Base-by-base conservation (phyloP, 2,888 invertebrate genomes). In the Labia minor region DNA sequence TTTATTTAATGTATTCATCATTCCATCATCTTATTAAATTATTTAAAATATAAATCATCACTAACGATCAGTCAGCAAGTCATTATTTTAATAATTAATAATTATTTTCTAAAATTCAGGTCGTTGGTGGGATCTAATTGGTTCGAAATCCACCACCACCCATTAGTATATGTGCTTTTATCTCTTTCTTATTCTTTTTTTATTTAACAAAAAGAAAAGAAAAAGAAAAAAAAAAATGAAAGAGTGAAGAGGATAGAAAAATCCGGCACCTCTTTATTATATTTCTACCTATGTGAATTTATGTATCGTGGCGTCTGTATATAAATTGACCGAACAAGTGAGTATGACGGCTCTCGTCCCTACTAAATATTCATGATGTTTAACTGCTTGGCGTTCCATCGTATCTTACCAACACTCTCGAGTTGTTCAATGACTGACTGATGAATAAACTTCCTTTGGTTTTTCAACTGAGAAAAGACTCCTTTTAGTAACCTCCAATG, bases 31-130 rank as follows among this genome's bases (percentile, higher is more conserved):
- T 26, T 26, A 26, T 26, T 26, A 26, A n/a, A 49, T 49, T 49
- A 49, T 49, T 49, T 3, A 49, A 49, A 49, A 3, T 3, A 49
- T 49, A 49, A 49, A 49, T 49, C 49, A n/a, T 10, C 49, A 4
- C 49, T 49, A 49, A 49, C 49, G n/a, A 49, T 49, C 49, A 49
- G 16, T 49, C 49, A 49, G 3, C 49, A 49, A 49, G 49, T 49
- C n/a, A 49, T 49, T 49, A 49, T 49, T n/a, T 49, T 49, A 49
- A 49, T 49, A 49, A 49, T 49, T 49, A 49, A 49, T 49, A 49
- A 49, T 49, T 49, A 49, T 49, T n/a, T 33, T 49, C 16, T 49
- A 4, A 14, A 49, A 8, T 49, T 14, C 26, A 3, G 8, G 26
- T 26, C 26, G 3, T n/a, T n/a, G n/a, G 4, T 26, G 3, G 26